Evolutionary conservation across 2,113 vertebrate species (phyloP), one percentile per base, ranked within the genome.

Genomic region (Phaethornis superciliosus): DNA sequence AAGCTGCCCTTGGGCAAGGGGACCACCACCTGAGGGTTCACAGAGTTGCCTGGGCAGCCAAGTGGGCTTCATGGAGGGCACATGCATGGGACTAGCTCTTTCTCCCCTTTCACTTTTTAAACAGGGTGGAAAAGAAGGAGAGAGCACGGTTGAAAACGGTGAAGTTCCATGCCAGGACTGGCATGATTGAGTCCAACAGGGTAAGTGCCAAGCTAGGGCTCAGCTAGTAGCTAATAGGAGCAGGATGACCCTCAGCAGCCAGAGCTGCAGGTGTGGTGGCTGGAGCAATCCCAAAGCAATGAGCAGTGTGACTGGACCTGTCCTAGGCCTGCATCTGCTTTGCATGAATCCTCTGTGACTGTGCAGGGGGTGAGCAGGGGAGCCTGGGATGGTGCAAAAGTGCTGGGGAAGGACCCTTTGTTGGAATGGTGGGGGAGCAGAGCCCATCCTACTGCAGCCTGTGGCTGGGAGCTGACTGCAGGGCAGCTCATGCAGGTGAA

Each of bases 111-210:
- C 78, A 95, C 51, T 92, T 49, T 92, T 52, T 22, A 12, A 85
- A 92, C 94, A 98, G 98, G 94, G 98, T 98, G 96, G 98, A 99
- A 97, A 99, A 99, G 98, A 99, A 99, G 96, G 99, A 99, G 95
- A 96, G 99, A 81, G 99, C 99, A 22, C 98, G 99, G 89, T 99
- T 99, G 98, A 99, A 99, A 99, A 99, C 99, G 0, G 99, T 99
- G 96, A 99, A 99, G 97, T 99, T 99, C 97, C 99, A 99, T 70
- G 99, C 99, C 96, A 98, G 99, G 97, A 99, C 99, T 40, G 99
- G 99, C 96, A 99, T 99, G 99, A 99, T 99, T 85, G 99, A 99
- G 93, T 99, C 99, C 62, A 99, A 99, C 96, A 98, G 99, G 98
- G 99, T 99, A 98, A 99, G 99, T 99, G 94, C 91, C 9, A 7